A percentile compares a stretch with the other conserved stretches of the same genome.
These are phyloP conservation scores for Harpagus bidentatus DNA, from an alignment of 2,113 vertebrate species.

Conservation along the genomic window DNA sequence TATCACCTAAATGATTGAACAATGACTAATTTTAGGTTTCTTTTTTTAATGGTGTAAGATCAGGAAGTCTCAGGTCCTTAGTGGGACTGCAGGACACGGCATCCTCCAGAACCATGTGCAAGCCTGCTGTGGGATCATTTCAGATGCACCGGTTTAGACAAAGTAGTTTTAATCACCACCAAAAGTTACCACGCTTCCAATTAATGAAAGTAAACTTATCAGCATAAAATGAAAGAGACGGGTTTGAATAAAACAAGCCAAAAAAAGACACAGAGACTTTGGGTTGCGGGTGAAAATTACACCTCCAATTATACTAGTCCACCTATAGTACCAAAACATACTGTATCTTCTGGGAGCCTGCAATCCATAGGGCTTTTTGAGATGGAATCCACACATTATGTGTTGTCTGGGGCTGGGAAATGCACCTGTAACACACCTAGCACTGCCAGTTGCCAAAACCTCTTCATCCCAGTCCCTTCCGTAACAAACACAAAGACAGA, in stretches of 20 bases:
- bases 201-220: not conserved
- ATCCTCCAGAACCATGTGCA: not conserved
- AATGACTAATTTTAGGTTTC: not conserved
- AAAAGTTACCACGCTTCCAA: not conserved
- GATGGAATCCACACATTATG: not conserved
- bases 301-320: not conserved
- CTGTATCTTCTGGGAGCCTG: not conserved
- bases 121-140: not conserved
- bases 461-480: not conserved
- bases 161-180: not conserved
- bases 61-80: not conserved
- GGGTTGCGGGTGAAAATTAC: not conserved
- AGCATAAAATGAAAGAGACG: not conserved
- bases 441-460: not conserved
- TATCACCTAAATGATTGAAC: constrained; percentile 7
- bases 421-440: not conserved
- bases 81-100: not conserved
- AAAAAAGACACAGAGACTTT: not conserved
- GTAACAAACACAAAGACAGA: not conserved
- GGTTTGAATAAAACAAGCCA: not conserved
- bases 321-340: not conserved
- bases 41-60: not conserved
- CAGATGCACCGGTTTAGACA: not conserved
- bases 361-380: not conserved
- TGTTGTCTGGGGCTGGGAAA: not conserved